Evolutionary conservation across 1,140 invertebrate species (phyloP).

Genomic region (Lepidurus apus): DNA sequence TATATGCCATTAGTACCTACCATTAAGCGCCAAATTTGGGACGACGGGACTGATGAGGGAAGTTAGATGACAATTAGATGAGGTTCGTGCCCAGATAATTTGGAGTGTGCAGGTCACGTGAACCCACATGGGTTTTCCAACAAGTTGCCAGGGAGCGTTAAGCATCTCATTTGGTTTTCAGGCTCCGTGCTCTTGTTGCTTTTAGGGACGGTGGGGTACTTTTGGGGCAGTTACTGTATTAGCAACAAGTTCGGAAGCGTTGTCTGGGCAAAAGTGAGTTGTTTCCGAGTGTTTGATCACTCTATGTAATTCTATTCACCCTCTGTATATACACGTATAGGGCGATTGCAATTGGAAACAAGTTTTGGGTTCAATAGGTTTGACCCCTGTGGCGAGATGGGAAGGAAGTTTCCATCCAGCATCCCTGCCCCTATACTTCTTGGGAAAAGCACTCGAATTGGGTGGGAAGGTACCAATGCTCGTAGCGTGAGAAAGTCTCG

Average conservation of each 20-base stretch:
- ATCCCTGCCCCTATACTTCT: neutral
- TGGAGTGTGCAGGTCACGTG: conserved; percentile 7
- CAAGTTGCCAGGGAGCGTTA: neutral
- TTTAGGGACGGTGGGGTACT: neutral
- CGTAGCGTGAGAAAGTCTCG: conserved; percentile 9
- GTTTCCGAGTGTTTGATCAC: conserved; percentile 1
- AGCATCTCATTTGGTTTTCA: conserved; percentile 5
- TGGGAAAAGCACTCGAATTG: neutral
- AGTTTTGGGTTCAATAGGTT: neutral
- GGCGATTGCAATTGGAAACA: neutral
- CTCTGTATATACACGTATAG: neutral
- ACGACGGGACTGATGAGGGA: neutral
- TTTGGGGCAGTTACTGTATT: neutral
- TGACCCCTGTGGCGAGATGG: neutral
- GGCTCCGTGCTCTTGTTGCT: neutral
- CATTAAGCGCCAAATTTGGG: neutral
- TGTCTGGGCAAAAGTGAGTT: neutral
- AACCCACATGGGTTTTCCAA: neutral
- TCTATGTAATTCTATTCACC: too few species aligned
- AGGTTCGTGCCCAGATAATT: neutral
- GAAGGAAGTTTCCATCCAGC: neutral
- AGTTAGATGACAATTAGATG: neutral
- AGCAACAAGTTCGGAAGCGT: neutral
- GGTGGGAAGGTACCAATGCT: conserved; percentile 2
- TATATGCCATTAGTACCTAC: neutral